These are phyloP conservation scores for Caenorhabditis auriculariae DNA, from an alignment of 2,888 invertebrate genomes.

Conservation along the genomic window DNA sequence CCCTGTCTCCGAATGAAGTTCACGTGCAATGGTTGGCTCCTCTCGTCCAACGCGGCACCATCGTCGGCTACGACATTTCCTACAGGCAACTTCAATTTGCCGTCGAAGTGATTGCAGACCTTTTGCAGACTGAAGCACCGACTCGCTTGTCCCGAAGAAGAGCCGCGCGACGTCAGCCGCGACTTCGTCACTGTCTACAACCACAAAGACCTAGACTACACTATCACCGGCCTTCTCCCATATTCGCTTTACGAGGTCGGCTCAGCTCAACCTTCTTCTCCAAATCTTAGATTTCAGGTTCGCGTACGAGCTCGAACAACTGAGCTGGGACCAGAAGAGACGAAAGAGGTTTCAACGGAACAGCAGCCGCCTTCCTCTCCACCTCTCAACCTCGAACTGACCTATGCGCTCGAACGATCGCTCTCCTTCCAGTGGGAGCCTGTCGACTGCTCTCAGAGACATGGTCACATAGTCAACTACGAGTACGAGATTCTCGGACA, in stretches of 20 bases:
- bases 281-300: conserved; percentile 32
- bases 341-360: conserved; percentile 58
- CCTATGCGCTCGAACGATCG: conserved; percentile 58
- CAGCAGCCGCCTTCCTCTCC: conserved; percentile 62
- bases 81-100: conserved; percentile 36
- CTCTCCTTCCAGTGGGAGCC: conserved; percentile 54
- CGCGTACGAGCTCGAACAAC: conserved; percentile 59
- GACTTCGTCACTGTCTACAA: conserved; percentile 64
- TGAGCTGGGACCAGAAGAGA: conserved; percentile 62
- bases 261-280: conserved; percentile 24
- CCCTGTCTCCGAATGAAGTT: conserved; percentile 54
- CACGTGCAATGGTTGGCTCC: conserved; percentile 62
- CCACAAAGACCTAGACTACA: conserved; percentile 62
- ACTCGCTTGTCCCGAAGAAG: conserved; percentile 63
- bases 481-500: conserved; percentile 63
- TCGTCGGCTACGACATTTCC: conserved; percentile 63
- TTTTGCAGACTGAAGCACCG: conserved; percentile 54
- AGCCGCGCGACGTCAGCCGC: conserved; percentile 60
- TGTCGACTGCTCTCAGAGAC: conserved; percentile 63
- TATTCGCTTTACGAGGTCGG: conserved; percentile 62
- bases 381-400: conserved; percentile 60
- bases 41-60: conserved; percentile 54
- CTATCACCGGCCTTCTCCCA: conserved; percentile 62
- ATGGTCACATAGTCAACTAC: conserved; percentile 62
- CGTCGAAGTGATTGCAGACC: background rate